Base-by-base conservation (phyloP, 2,888 invertebrate species). In the Drosophila pegasa region DNA sequence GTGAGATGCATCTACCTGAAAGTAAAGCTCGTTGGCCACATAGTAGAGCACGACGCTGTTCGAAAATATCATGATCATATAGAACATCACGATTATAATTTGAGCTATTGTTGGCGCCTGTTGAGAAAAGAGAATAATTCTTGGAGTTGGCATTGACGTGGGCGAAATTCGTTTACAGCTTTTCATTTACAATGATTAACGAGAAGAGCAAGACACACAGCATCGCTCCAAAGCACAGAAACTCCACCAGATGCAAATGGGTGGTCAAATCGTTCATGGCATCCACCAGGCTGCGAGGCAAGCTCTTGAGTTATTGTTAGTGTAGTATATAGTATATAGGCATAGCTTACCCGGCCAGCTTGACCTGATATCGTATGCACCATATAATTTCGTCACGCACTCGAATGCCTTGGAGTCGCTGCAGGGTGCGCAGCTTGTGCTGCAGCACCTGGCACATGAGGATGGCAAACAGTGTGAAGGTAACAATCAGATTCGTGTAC, bases 181-280 rank as follows among this genome's bases (percentile, higher is more conserved):
- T n/a, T n/a, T n/a, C n/a, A n/a, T n/a, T n/a, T n/a, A 88, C 90
- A 63, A 91, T 90, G 31, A 87, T 83, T 9, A 91, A 27, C 0
- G 91, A 77, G 59, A 91, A 91, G 3, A 91, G 60, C 7, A 91
- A 65, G 0, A 89, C 91, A 65, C 91, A 91, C 0, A 90, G 71
- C 59, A 90, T 81, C 0, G 90, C 81, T 0, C 90, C 90, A 45
- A 91, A 91, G 20, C 81, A 87, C 1, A 90, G 27, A 45, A 90
- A 82, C 22, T 89, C 88, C n/a, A 86, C 71, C 20, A 86, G 56
- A 57, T 71, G 88, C 14, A 76, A 72, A 74, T 77, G 74, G 29
- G 71, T 86, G 25, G 71, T 89, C 38, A 87, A 22, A 0, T 33
- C 31, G 51, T 87, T 88, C 82, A 88, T 88, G 0, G 57, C 65